A percentile compares a stretch with the other conserved stretches of the same genome.
Evolutionary conservation across 2,113 vertebrate species (phyloP).

Genomic region (Chunga burmeisteri): DNA sequence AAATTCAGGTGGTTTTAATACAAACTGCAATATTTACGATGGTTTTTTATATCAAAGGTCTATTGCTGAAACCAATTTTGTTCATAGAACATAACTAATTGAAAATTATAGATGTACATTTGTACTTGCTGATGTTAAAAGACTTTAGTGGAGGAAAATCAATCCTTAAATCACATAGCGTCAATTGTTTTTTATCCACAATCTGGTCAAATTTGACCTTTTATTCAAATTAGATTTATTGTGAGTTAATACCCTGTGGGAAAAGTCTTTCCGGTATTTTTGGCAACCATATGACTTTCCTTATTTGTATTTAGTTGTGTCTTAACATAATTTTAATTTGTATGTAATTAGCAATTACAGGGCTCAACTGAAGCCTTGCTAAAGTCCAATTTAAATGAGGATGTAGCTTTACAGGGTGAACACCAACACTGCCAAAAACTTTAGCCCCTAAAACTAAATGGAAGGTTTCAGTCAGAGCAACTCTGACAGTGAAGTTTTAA

Average conservation of each 20-base stretch:
- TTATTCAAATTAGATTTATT: conserved; percentile 1
- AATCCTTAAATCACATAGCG: not conserved
- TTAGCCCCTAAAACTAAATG: not conserved
- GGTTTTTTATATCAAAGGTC: not conserved
- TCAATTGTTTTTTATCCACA: not conserved
- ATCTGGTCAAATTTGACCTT: not conserved
- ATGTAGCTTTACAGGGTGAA: not conserved
- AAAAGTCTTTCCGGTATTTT: not conserved
- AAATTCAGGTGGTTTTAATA: not conserved
- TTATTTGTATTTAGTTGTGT: not conserved
- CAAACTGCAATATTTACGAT: not conserved
- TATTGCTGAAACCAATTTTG: not conserved
- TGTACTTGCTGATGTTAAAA: not conserved
- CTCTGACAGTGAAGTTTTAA: not conserved
- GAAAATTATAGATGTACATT: not conserved
- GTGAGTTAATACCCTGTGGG: not conserved
- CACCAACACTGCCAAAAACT: not conserved
- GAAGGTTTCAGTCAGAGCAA: not conserved
- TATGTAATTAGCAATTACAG: not conserved
- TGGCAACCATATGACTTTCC: not conserved
- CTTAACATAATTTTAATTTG: not conserved
- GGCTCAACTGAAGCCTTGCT: not conserved
- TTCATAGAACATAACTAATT: not conserved
- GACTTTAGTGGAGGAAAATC: not conserved
- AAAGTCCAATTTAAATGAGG: not conserved